phyloP scores from a whole-genome alignment of 2,797 vertebrate genomes.

The Sebastes minor region DNA sequence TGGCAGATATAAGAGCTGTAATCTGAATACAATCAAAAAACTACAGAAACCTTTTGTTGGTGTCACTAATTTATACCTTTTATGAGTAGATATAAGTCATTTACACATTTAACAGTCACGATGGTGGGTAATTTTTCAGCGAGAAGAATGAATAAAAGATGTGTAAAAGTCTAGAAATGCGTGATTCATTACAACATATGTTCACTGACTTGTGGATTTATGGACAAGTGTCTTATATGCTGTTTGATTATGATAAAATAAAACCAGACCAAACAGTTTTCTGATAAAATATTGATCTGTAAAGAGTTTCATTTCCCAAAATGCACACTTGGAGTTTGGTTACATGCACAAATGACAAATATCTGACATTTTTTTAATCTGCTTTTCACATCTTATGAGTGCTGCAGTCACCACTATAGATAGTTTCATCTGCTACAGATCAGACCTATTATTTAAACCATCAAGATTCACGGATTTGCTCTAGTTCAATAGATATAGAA shows the following conservation, averaged over 20 bases:
- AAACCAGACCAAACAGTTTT: background rate
- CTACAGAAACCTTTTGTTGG: background rate
- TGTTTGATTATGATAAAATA: background rate
- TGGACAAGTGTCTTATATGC: background rate
- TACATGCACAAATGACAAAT: background rate
- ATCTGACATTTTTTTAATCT: background rate
- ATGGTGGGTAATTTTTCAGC: background rate
- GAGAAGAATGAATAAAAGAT: background rate
- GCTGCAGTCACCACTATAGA: background rate
- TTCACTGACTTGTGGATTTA: background rate
- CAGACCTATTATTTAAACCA: background rate
- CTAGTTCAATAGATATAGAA: background rate
- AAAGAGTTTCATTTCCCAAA: background rate
- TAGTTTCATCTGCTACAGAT: background rate
- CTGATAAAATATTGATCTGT: background rate
- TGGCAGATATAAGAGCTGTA: conserved; percentile 13
- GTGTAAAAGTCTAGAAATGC: background rate
- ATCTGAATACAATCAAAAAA: background rate
- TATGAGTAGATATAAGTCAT: background rate
- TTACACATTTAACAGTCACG: background rate
- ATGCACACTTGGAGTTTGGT: background rate
- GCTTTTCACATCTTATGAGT: background rate
- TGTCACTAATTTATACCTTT: background rate
- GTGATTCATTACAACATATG: background rate
- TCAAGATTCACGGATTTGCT: background rate